phyloP scores from a whole-genome alignment of 2,888 invertebrate genomes.

The Chloroclysta siterata region DNA sequence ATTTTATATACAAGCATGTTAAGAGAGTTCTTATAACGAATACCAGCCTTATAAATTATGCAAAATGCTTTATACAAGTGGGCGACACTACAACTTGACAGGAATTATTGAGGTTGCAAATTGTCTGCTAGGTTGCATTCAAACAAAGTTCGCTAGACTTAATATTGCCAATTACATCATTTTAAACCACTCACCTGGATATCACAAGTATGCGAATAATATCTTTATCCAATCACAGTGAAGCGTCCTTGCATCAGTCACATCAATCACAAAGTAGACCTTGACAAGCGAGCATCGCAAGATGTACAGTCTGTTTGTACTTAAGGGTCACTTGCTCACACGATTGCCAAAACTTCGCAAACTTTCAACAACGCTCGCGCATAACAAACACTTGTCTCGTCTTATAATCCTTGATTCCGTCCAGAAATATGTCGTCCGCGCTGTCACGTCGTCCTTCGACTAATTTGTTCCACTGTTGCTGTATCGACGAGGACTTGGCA shows the following conservation, averaged over 20 bases:
- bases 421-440: conserved; percentile 47
- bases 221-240: conserved; percentile 50
- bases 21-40: neutral
- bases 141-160: conserved; percentile 40
- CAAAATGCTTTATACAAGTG: conserved; percentile 15
- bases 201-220: conserved; percentile 52
- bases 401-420: conserved; percentile 48
- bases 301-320: conserved; percentile 57
- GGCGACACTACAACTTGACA: conserved; percentile 38
- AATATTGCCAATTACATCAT: conserved; percentile 33
- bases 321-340: conserved; percentile 44
- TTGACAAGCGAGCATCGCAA: conserved; percentile 64
- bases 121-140: conserved; percentile 43
- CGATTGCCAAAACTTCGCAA: conserved; percentile 77
- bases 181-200: conserved; percentile 57
- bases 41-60: conserved; percentile 14
- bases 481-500: conserved; percentile 70
- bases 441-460: conserved; percentile 69
- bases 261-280: conserved; percentile 64
- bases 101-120: conserved; percentile 42
- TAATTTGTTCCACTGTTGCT: conserved; percentile 57
- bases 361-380: conserved; percentile 61
- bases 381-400: conserved; percentile 63
- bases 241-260: conserved; percentile 51
- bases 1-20: conserved; percentile 3